Base-by-base conservation (phyloP, 1,140 invertebrate genomes). In the Rhagoletis zephyria region DNA sequence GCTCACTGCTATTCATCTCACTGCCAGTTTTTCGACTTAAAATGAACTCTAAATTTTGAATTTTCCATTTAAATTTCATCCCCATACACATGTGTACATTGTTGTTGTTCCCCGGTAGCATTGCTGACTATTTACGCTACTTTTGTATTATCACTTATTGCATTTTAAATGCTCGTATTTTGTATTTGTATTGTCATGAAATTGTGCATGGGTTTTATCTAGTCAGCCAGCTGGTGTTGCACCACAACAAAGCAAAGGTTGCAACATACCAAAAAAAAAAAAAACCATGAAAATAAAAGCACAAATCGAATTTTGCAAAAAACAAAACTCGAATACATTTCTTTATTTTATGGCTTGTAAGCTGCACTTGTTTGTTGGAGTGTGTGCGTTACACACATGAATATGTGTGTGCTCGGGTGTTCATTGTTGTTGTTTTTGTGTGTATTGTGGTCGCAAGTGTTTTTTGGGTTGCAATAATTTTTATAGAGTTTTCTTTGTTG, bases 401-500 rank as follows among this genome's bases (percentile, higher is more conserved):
- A 42, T 30, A 67, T 30, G 42, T 67, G 42, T 67, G 65, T 67
- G 65, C 67, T 42, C 3, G 5, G 12, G 45, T 7, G 10, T n/a
- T 12, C 12, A 12, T 40, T 67, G 65, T 42, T 67, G 65, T 42
- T 67, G 65, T 67, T 67, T 19, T 19, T 67, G 4, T 30, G 0
- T 30, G 30, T 30, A 30, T 30, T 74, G 42, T 40, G 67, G 67
- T 74, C 40, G 45, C 42, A 9, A 12, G 42, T 14, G 9, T 74
- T 74, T 74, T 45, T 48, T n/a, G n/a, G 67, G 45, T 45, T 10
- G 42, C 42, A 74, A 5, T 4, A 48, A 74, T 74, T 74, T 81
- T 81, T 81, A 56, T 56, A 14, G 74, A 56, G 10, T 81, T 51
- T 81, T 56, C 74, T 81, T 81, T 81, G 74, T 56, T 56, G 74